These are phyloP conservation scores for Scaptomyza graminum DNA, from an alignment of 1,140 invertebrate genomes.

Conservation along the genomic window DNA sequence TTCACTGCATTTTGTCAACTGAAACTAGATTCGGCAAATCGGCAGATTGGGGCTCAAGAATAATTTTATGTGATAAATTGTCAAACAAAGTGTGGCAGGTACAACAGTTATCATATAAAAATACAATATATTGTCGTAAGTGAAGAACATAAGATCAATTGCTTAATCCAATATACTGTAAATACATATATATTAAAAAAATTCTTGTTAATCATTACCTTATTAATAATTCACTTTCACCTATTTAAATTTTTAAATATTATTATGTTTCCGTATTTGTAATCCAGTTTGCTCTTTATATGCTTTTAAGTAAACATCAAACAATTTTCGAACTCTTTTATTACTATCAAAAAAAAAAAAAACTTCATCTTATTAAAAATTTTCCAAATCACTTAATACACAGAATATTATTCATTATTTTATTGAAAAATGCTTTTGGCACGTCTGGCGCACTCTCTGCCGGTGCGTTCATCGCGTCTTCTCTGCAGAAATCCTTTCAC, in stretches of 20 bases:
- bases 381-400: background rate
- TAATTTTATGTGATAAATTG: background rate
- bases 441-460: slow-evolving; percentile 38
- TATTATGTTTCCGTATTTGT: too few species aligned
- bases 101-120: background rate
- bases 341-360: too few species aligned
- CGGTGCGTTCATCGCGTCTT: slow-evolving; percentile 38
- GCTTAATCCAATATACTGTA: too few species aligned
- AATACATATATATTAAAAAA: too few species aligned
- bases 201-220: too few species aligned
- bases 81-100: background rate
- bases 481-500: slow-evolving; percentile 11
- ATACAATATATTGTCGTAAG: too few species aligned
- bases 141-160: too few species aligned
- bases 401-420: background rate
- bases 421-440: slow-evolving; percentile 54
- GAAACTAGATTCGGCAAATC: slow-evolving; percentile 19
- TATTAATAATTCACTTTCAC: too few species aligned
- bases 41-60: background rate
- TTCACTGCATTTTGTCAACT: background rate
- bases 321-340: too few species aligned
- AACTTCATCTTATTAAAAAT: background rate
- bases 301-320: too few species aligned
- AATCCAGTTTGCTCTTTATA: too few species aligned
- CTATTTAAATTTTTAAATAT: too few species aligned